Evolutionary conservation across 2,888 invertebrate species (phyloP).

Genomic region (Erpobdella octoculata): DNA sequence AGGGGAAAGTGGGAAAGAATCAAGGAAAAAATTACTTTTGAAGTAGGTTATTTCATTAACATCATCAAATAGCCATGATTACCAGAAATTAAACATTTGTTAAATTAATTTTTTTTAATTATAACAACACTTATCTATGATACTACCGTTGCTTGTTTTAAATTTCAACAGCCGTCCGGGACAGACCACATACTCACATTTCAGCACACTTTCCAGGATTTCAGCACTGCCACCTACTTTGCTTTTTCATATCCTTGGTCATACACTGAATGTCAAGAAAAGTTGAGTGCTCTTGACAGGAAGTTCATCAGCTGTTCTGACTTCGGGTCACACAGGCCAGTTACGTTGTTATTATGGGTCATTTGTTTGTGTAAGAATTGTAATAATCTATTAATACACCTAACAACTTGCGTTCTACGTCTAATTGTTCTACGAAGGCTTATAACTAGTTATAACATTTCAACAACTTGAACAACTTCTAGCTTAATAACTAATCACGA

Average conservation of each 20-base stretch:
- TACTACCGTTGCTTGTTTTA: background rate
- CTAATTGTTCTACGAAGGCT: no score
- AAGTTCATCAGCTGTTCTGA: constrained; percentile 44
- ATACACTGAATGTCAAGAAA: constrained; percentile 70
- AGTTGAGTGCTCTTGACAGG: constrained; percentile 63
- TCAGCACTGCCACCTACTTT: constrained; percentile 67
- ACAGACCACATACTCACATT: constrained; percentile 51
- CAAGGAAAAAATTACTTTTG: constrained; percentile 68
- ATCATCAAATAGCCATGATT: background rate
- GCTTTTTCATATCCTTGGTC: constrained; percentile 86
- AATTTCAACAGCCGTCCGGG: constrained; percentile 45
- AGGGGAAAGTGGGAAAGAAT: constrained; percentile 74
- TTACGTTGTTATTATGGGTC: background rate
- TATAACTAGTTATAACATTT: no score
- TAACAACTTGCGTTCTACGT: no score
- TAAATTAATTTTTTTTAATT: background rate
- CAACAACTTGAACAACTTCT: no score
- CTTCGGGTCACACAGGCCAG: constrained; percentile 27
- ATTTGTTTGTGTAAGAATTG: no score
- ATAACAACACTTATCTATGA: background rate
- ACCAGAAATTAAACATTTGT: background rate
- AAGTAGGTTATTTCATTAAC: constrained; percentile 55
- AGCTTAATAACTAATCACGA: no score
- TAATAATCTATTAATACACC: no score
- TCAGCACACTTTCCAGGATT: constrained; percentile 59